phyloP scores from a whole-genome alignment of 2,797 vertebrate species.

The Neosalanx taihuensis region DNA sequence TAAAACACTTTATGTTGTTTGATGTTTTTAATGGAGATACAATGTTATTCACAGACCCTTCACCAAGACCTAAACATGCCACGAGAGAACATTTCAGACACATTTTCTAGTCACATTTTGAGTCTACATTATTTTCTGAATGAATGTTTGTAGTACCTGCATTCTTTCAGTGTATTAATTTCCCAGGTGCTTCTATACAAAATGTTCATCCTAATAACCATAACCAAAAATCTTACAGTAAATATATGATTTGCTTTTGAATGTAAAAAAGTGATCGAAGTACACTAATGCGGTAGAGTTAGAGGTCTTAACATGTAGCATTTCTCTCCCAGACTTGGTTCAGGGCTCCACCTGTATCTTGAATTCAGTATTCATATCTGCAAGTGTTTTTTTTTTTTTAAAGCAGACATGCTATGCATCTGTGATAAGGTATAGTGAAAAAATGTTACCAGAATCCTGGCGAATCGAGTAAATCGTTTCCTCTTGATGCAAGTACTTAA shows the following conservation, averaged over 20 bases:
- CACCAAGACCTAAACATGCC: background rate
- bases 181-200: too few species aligned
- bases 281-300: too few species aligned
- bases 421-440: too few species aligned
- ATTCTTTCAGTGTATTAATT: too few species aligned
- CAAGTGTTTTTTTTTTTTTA: background rate
- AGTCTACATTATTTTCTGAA: too few species aligned
- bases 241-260: background rate
- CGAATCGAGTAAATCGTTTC: too few species aligned
- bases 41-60: background rate
- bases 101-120: too few species aligned
- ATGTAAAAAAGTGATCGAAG: background rate
- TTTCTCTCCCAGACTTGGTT: background rate
- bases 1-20: slow-evolving; percentile 37
- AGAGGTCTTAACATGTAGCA: background rate
- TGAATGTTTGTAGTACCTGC: too few species aligned
- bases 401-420: too few species aligned
- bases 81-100: too few species aligned
- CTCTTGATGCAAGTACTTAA: too few species aligned
- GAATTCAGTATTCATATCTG: background rate
- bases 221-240: background rate
- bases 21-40: background rate
- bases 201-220: background rate
- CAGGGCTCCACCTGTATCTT: background rate
- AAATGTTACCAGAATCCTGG: too few species aligned